Conservation (phyloP, 2,113 vertebrate species). For the Oceanodroma tethys region DNA sequence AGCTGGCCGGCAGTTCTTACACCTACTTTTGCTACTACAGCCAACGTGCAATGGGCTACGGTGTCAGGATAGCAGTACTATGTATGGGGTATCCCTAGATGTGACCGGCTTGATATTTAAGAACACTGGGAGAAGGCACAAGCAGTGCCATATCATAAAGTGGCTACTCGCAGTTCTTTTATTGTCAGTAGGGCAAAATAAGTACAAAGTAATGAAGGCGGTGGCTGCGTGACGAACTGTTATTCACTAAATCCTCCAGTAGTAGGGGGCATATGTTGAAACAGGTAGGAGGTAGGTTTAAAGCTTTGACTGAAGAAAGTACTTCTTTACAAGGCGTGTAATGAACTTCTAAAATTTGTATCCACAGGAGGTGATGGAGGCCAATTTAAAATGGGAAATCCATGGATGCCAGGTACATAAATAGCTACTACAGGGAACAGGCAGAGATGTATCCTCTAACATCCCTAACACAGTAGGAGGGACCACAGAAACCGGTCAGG, state of each 20-base stretch:
- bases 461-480: not conserved
- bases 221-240: not conserved
- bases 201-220: not conserved
- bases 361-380: not conserved
- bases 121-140: not conserved
- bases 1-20: not conserved
- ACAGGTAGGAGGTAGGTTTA: not conserved
- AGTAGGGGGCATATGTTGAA: not conserved
- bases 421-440: not conserved
- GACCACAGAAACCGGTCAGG: not conserved
- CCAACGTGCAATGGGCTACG: not conserved
- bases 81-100: not conserved
- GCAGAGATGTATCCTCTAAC: not conserved
- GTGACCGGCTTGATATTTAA: not conserved
- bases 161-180: not conserved
- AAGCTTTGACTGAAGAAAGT: not conserved
- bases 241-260: not conserved
- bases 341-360: not conserved
- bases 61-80: not conserved
- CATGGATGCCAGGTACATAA: not conserved
- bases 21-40: not conserved
- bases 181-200: not conserved
- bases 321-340: not conserved
- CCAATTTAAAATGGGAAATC: not conserved
- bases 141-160: not conserved